Evolutionary conservation across 2,797 vertebrate genomes (phyloP).

Genomic region (Poeciliopsis turneri): DNA sequence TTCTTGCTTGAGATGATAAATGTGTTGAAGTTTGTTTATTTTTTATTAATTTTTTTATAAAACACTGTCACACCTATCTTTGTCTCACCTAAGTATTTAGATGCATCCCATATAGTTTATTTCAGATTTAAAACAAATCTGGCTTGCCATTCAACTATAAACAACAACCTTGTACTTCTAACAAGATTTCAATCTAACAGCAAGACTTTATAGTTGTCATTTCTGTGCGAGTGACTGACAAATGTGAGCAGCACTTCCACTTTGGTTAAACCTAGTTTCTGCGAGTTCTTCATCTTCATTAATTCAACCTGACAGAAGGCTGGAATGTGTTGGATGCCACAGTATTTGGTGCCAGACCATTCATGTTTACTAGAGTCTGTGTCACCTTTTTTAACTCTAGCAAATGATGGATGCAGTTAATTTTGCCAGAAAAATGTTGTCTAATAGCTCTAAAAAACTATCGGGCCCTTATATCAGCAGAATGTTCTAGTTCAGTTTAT

Average conservation of each 20-base stretch:
- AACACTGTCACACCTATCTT: not conserved
- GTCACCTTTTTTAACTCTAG: not conserved
- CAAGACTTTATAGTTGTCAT: not conserved
- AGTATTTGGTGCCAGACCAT: not conserved
- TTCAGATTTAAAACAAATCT: no score
- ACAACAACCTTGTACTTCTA: not conserved
- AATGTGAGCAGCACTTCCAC: not conserved
- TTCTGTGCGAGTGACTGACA: not conserved
- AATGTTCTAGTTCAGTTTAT: slow-evolving; percentile 10
- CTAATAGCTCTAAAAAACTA: slow-evolving; percentile 4
- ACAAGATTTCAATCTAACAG: not conserved
- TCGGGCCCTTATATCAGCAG: slow-evolving; percentile 20
- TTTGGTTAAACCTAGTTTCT: not conserved
- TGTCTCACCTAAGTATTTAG: not conserved
- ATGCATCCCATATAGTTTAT: no score
- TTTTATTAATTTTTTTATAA: not conserved
- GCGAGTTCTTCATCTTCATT: not conserved
- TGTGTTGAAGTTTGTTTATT: not conserved
- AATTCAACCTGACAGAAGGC: not conserved
- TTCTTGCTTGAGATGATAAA: slow-evolving; percentile 1
- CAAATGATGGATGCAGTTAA: not conserved
- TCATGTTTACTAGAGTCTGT: not conserved
- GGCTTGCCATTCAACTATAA: no score
- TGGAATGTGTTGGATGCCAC: not conserved
- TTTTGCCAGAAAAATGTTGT: slow-evolving; percentile 17